phyloP scores from a whole-genome alignment of 2,113 vertebrate species.

The Sylvietta virens region DNA sequence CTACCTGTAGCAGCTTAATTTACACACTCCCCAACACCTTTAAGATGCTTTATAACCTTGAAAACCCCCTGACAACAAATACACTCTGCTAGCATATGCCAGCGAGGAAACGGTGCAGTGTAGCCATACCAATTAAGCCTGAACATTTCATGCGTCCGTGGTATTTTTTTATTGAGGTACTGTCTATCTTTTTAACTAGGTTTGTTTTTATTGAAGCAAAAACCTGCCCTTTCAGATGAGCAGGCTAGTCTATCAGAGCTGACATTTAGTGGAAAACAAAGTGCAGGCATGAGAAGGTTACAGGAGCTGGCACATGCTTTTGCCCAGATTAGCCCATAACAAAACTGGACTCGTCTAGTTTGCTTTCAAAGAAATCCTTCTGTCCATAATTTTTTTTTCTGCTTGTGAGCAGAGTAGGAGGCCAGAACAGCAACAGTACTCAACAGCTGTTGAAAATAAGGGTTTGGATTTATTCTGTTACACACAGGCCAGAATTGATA shows the following conservation, averaged over 20 bases:
- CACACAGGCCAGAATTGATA: not conserved
- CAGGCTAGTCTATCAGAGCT: conserved; percentile 71
- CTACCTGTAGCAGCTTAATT: conserved; percentile 57
- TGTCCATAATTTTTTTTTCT: conserved; percentile 14
- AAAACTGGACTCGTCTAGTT: conserved; percentile 25
- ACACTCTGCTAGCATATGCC: conserved; percentile 20
- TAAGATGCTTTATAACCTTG: conserved; percentile 65
- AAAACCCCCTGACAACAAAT: conserved; percentile 62
- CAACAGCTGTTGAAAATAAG: not conserved
- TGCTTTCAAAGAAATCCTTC: conserved; percentile 52
- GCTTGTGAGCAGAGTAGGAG: not conserved
- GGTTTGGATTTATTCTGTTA: not conserved
- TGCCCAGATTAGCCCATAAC: conserved; percentile 65
- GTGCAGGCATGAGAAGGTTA: conserved; percentile 68
- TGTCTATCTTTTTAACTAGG: conserved; percentile 69
- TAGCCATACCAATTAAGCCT: conserved; percentile 54
- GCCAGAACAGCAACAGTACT: not conserved
- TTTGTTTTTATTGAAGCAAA: conserved; percentile 74
- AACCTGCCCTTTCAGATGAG: conserved; percentile 75
- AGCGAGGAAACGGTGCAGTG: conserved; percentile 4
- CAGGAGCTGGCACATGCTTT: conserved; percentile 66
- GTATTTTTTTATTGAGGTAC: conserved; percentile 74
- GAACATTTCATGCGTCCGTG: conserved; percentile 5
- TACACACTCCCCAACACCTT: conserved; percentile 42
- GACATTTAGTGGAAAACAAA: conserved; percentile 72